These are phyloP conservation scores for Clangula hyemalis DNA, from an alignment of 2,797 vertebrate genomes.

Conservation along the genomic window DNA sequence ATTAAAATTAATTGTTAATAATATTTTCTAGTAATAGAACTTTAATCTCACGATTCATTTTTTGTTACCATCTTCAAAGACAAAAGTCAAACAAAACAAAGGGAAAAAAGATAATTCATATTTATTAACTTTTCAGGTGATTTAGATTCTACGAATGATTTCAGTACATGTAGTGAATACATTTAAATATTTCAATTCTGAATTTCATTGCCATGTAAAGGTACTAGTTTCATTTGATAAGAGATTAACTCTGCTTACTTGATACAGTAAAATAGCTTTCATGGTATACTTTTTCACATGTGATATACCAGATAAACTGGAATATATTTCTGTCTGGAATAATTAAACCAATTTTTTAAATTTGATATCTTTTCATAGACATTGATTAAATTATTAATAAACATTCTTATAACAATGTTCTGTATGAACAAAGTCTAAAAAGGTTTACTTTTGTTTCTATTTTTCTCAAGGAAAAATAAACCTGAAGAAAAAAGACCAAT, in stretches of 20 bases:
- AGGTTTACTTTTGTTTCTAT: background rate
- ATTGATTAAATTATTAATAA: background rate
- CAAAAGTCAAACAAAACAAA: background rate
- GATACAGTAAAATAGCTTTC: background rate
- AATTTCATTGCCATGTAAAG: background rate
- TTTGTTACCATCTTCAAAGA: background rate
- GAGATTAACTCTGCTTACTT: background rate
- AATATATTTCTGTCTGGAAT: background rate
- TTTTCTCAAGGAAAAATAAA: background rate
- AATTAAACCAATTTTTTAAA: background rate
- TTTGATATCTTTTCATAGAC: background rate
- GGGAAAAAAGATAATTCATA: background rate
- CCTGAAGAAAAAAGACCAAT: background rate
- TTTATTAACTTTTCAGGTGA: background rate
- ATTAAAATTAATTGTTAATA: background rate
- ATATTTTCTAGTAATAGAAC: background rate
- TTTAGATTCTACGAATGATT: background rate
- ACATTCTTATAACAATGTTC: background rate
- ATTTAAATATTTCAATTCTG: background rate
- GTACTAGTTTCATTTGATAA: background rate
- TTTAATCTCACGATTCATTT: background rate
- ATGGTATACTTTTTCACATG: background rate
- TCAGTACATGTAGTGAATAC: background rate
- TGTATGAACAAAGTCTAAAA: background rate
- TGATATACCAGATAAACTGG: background rate